These are phyloP conservation scores for Spialia ferax DNA, from an alignment of 2,888 invertebrate genomes.

Conservation along the genomic window DNA sequence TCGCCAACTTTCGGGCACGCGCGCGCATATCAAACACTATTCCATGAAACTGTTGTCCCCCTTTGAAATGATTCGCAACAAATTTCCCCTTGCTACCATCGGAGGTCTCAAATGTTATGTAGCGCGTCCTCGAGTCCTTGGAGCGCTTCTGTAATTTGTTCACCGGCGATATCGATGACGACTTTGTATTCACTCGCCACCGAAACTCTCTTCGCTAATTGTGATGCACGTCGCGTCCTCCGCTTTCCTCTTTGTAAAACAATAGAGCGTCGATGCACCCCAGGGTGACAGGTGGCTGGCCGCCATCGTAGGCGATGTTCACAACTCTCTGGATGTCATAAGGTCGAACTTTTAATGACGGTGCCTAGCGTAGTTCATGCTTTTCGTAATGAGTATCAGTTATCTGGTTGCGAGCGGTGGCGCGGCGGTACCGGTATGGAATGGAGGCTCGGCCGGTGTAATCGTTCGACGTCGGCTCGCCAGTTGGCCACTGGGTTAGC, in stretches of 20 bases:
- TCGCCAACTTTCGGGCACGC: slow-evolving; percentile 67
- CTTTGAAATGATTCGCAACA: slow-evolving; percentile 56
- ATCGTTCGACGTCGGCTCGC: slow-evolving; percentile 74
- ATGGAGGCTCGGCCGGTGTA: slow-evolving; percentile 74
- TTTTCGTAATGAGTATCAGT: slow-evolving; percentile 59
- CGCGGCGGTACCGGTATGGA: slow-evolving; percentile 75
- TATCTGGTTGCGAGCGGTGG: slow-evolving; percentile 68
- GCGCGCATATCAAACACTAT: slow-evolving; percentile 70
- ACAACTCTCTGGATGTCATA: slow-evolving; percentile 41
- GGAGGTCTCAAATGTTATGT: slow-evolving; percentile 58
- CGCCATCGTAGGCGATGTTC: slow-evolving; percentile 59
- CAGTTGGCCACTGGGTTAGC: slow-evolving; percentile 86
- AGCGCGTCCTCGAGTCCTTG: slow-evolving; percentile 70
- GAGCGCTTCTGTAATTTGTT: slow-evolving; percentile 62
- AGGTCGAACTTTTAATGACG: slow-evolving; percentile 51
- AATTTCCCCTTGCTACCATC: slow-evolving; percentile 57
- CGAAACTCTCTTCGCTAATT: slow-evolving; percentile 83
- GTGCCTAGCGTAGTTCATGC: slow-evolving; percentile 51
- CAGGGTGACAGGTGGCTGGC: slow-evolving; percentile 64
- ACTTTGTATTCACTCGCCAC: slow-evolving; percentile 79
- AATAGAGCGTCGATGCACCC: slow-evolving; percentile 70
- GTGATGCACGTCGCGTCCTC: slow-evolving; percentile 73
- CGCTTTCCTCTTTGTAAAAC: slow-evolving; percentile 80
- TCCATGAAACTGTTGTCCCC: slow-evolving; percentile 55
- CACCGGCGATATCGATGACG: slow-evolving; percentile 61